Percentiles rank a stretch among this genome's conserved stretches.
These are phyloP conservation scores for Melipona quadrifasciata DNA, from an alignment of 1,140 invertebrate genomes.

Conservation along the genomic window DNA sequence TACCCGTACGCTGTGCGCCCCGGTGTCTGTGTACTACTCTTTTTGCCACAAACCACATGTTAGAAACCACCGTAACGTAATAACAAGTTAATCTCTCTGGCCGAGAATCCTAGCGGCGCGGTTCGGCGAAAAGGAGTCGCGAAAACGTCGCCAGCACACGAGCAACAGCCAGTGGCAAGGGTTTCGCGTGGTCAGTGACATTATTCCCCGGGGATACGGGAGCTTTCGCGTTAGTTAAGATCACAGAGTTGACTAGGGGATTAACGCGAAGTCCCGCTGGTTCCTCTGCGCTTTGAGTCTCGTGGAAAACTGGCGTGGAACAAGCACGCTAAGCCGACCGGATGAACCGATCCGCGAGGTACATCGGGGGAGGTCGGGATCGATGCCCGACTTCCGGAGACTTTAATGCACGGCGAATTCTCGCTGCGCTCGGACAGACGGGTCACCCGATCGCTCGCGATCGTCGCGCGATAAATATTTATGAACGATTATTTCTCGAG, in stretches of 20 bases:
- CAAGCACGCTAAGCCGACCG: slow-evolving; percentile 42
- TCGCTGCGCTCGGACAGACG: no score
- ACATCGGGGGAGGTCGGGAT: background rate
- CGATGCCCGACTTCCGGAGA: slow-evolving; percentile 24
- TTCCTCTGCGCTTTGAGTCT: slow-evolving; percentile 1
- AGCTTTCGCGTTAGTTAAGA: slow-evolving; percentile 45
- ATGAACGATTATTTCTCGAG: background rate
- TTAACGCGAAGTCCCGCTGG: slow-evolving; percentile 27
- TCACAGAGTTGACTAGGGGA: slow-evolving; percentile 47
- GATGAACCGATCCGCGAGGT: slow-evolving; percentile 25
- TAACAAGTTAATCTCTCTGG: background rate
- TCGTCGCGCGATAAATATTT: slow-evolving; percentile 10
- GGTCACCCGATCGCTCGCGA: background rate
- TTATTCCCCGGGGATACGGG: background rate
- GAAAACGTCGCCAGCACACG: background rate
- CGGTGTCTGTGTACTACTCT: background rate
- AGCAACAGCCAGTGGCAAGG: background rate
- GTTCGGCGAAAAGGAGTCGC: background rate
- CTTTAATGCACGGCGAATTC: background rate
- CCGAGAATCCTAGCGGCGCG: background rate
- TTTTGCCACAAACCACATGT: background rate
- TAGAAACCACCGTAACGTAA: background rate
- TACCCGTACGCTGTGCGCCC: background rate
- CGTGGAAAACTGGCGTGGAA: slow-evolving; percentile 52
- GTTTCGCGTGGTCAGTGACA: slow-evolving; percentile 3